Base-by-base conservation (phyloP, 2,113 vertebrate species). In the Ammodytes dubius region DNA sequence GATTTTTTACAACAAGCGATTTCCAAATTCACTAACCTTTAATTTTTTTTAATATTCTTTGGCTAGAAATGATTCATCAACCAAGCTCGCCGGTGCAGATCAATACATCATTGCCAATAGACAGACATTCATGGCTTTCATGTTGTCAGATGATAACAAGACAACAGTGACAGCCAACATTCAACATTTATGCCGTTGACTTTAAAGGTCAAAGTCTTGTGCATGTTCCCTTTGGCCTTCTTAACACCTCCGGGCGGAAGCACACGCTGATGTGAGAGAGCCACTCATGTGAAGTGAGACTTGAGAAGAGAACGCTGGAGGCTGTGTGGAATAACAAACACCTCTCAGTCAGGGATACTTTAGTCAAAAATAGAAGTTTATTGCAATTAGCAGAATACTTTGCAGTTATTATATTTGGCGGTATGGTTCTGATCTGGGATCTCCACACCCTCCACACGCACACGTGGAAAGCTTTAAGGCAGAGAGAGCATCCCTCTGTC, bases 131-230 rank as follows among this genome's bases (percentile, higher is more conserved):
- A 43, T 60, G 74, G 70, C 75, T 49, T 54, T 58, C 6, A 4
- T 83, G 83, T 84, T 81, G 82, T 81, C 64, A 80, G 67, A 87
- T 74, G 87, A 87, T 90, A 92, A 93, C 89, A 90, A 91, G 90
- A 87, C 85, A 88, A 81, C 69, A 57, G 64, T 88, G 89, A 84
- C 83, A 83, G 82, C 64, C 64, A 40, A 27, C 76, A 89, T 84
- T 90, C 89, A 88, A 88, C 89, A 84, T 89, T 93, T 88, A 83
- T 82, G 73, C 58, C 40, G 50, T 71, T 84, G 81, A 88, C 84
- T 93, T 79, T 86, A 90, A 93, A 94, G 88, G 91, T 94, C 90
- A 94, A 60, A 74, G 57, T 73, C 80, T 69, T 53, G 78, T 70
- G 72, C 74, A 72, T 81, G 81, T 87, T 85, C 71, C 52, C 67